These are phyloP conservation scores for Cepaea hortensis DNA, from an alignment of 2,888 invertebrate species.

Conservation along the genomic window DNA sequence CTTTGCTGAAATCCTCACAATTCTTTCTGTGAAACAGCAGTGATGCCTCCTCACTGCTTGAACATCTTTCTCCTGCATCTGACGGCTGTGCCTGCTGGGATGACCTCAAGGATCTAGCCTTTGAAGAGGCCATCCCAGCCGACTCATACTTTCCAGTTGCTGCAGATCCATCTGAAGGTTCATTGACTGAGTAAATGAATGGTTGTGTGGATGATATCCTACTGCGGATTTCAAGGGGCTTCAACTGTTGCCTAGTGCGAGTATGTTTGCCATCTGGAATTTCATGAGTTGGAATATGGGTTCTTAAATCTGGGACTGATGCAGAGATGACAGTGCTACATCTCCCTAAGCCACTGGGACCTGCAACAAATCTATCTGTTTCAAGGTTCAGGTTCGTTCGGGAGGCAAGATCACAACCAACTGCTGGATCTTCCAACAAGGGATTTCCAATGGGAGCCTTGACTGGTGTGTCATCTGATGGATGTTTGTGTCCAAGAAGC, in stretches of 20 bases:
- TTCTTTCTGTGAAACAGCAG: not conserved
- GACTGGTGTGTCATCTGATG: conserved; percentile 1
- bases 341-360: not conserved
- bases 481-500: not conserved
- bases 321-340: not conserved
- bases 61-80: no score
- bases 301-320: not conserved
- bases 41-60: not conserved
- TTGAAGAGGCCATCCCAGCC: no score
- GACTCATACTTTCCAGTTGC: not conserved
- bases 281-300: not conserved
- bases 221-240: not conserved
- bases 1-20: not conserved
- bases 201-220: conserved; percentile 12
- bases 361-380: conserved; percentile 1
- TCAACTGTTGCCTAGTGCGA: not conserved
- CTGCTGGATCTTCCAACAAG: no score
- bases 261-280: not conserved
- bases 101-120: no score
- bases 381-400: not conserved
- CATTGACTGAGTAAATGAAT: not conserved
- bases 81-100: no score
- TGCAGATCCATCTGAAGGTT: not conserved
- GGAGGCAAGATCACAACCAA: no score
- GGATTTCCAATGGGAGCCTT: no score